Percentiles rank a stretch among this genome's conserved stretches.
phyloP scores from a whole-genome alignment of 2,797 vertebrate species.

The Lepilemur septentrionalis region DNA sequence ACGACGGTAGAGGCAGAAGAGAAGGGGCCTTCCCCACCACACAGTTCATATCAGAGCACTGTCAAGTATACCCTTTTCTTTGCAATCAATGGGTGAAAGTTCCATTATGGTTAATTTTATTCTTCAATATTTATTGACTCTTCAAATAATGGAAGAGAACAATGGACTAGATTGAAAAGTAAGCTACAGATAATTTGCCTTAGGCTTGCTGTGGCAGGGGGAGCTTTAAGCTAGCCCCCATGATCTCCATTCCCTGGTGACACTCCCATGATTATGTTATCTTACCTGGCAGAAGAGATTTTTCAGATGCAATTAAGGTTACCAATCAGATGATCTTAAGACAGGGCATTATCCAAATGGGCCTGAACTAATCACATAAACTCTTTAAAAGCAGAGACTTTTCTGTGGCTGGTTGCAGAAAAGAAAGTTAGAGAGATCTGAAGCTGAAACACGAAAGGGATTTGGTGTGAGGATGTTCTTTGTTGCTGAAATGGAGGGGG shows the following conservation, averaged over 20 bases:
- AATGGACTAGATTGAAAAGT: not conserved
- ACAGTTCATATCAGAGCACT: not conserved
- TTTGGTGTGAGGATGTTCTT: not conserved
- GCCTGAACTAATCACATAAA: not conserved
- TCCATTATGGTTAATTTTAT: conserved; percentile 2
- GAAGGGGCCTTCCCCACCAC: not conserved
- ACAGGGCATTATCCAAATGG: not conserved
- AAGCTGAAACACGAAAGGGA: not conserved
- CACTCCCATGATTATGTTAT: not conserved
- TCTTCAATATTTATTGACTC: not conserved
- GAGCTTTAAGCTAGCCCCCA: not conserved
- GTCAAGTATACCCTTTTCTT: not conserved
- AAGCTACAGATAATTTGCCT: not conserved
- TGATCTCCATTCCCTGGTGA: not conserved
- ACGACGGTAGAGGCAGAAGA: not conserved
- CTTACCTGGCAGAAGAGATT: not conserved
- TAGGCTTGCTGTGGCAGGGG: not conserved
- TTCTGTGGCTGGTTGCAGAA: not conserved
- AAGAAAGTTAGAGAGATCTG: not conserved
- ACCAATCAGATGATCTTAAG: not conserved
- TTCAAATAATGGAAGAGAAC: conserved; percentile 19
- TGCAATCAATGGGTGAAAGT: not conserved
- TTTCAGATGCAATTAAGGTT: not conserved
- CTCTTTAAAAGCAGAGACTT: not conserved
- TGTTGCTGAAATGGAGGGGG: not conserved